These are phyloP conservation scores for Oryctolagus cuniculus DNA, from an alignment of 2,113 vertebrate species.

Conservation along the genomic window DNA sequence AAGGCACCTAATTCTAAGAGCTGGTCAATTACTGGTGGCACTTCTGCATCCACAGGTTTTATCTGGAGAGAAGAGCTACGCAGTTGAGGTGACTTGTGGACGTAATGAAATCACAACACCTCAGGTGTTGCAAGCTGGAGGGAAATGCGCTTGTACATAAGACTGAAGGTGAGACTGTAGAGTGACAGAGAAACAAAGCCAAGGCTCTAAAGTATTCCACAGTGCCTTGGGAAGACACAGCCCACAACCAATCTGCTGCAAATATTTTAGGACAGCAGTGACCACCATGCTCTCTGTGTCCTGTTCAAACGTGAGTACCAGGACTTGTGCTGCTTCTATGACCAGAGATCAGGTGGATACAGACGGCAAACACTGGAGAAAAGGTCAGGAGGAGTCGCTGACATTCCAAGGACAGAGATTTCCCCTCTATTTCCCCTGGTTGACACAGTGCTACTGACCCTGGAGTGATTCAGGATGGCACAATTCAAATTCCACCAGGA, in stretches of 20 bases:
- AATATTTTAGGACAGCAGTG: no score
- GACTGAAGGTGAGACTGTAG: no score
- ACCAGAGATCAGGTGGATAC: fast-evolving
- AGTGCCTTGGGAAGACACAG: neutral
- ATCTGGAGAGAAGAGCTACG: neutral
- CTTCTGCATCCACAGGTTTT: neutral
- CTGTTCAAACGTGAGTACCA: neutral
- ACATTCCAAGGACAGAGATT: neutral
- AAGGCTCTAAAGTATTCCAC: neutral
- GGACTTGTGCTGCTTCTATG: no score
- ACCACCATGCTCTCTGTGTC: neutral
- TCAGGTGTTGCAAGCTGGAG: no score
- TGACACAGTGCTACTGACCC: neutral
- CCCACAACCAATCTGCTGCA: neutral
- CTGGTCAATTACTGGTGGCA: neutral
- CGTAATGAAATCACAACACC: neutral
- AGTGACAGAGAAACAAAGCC: neutral
- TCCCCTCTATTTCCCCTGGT: neutral
- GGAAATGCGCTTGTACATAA: no score
- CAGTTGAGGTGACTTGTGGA: neutral
- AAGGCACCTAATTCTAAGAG: neutral
- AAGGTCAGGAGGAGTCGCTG: neutral
- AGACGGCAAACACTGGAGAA: neutral
- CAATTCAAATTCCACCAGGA: no score
- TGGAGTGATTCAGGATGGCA: neutral